Percentiles rank a stretch among this genome's conserved stretches.
phyloP scores from a whole-genome alignment of 1,140 invertebrate genomes.

The Calliopsis andreniformis region DNA sequence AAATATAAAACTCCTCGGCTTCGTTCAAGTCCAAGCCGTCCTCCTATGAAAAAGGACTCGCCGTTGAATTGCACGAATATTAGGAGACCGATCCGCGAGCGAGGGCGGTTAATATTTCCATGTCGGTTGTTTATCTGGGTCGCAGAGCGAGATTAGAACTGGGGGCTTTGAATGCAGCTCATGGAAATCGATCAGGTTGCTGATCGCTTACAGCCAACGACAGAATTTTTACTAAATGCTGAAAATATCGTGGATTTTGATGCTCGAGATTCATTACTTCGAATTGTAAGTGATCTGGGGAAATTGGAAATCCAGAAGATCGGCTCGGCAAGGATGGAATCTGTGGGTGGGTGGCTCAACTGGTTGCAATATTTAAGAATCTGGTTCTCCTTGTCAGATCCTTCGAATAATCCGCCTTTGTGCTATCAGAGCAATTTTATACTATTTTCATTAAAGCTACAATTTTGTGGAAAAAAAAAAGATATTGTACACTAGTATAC shows the following conservation, averaged over 20 bases:
- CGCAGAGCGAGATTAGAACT: constrained; percentile 16
- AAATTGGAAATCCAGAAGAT: background rate
- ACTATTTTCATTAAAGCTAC: no score
- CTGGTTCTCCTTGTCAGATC: no score
- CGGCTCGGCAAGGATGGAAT: background rate
- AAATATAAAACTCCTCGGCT: constrained; percentile 23
- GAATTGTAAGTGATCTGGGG: background rate
- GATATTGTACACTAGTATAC: no score
- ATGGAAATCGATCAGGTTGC: constrained; percentile 1
- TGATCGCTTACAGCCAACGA: no score
- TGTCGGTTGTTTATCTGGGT: constrained; percentile 24
- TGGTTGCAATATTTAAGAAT: no score
- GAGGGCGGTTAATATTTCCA: constrained; percentile 21
- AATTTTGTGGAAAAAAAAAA: no score
- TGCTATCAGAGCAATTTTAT: no score
- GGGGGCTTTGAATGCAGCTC: background rate
- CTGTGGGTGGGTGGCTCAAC: no score
- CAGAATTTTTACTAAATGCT: constrained; percentile 1
- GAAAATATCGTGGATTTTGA: constrained; percentile 7
- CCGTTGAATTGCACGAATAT: constrained; percentile 20
- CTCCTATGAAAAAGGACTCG: background rate
- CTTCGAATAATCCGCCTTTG: no score
- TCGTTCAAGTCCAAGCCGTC: background rate
- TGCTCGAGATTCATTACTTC: background rate
- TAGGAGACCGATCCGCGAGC: constrained; percentile 7